Base-by-base conservation (phyloP, 2,888 invertebrate species). In the Morinoia aosen region DNA sequence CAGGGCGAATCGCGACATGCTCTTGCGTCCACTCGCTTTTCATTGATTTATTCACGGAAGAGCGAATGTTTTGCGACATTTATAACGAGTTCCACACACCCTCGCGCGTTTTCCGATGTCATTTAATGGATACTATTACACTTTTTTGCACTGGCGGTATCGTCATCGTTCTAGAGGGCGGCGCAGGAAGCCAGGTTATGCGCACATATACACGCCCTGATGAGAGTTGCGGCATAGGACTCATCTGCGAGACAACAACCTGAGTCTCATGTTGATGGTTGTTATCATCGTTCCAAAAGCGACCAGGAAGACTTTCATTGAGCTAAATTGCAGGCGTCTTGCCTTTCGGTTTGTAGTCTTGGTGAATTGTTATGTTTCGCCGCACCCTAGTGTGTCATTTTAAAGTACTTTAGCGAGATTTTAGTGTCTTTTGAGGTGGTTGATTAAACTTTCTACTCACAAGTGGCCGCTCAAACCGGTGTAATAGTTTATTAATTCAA, bases 1-100 rank as follows among this genome's bases (percentile, higher is more conserved):
- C 93, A 48, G 57, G 57, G 14, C 57, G 93, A 93, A 93, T 93
- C 93, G 57, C 57, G 58, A 48, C 57, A 57, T 57, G 93, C 93
- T 25, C 16, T 57, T 93, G n/a, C 57, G 57, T 16, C 48, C 58
- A 93, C 58, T 57, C 93, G 57, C 93, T 93, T 93, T 93, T 93
- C 93, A 33, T 57, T 93, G 93, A 93, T 93, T 93, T 93, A 93
- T 93, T 93, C 58, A 19, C 57, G 93, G 57, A 56, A 93, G 57
- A 93, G 25, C 93, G 93, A 57, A 57, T 57, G 93, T 93, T 93
- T 93, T 93, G 93, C 93, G 93, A 93, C 93, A 93, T 93, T 93
- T 93, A 57, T 93, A 48, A 57, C 93, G 93, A 56, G 93, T 57
- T 93, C 33, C 93, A 57, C 93, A 48, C 57, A 48, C 93, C 8